These are phyloP conservation scores for Clostera curtula DNA, from an alignment of 2,888 invertebrate genomes.

Conservation along the genomic window DNA sequence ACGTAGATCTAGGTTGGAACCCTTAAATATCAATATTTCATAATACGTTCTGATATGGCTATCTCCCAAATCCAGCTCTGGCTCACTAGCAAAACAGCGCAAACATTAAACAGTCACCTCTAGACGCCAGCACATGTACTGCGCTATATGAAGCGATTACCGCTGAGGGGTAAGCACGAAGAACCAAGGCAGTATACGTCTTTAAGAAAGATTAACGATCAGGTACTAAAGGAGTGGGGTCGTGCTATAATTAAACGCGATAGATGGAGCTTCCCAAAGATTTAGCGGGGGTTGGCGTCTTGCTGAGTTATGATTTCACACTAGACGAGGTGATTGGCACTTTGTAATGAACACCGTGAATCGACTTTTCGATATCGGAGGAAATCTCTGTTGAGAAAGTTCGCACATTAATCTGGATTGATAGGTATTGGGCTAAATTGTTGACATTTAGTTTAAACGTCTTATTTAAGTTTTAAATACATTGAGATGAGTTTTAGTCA, in stretches of 20 bases:
- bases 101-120: conserved; percentile 35
- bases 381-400: conserved; percentile 24
- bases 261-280: conserved; percentile 68
- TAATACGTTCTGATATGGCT: no score
- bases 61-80: conserved; percentile 24
- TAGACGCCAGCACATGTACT: conserved; percentile 30
- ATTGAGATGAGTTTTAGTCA: no score
- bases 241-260: conserved; percentile 72
- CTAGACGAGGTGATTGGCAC: conserved; percentile 64
- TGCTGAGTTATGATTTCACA: conserved; percentile 72
- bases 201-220: conserved; percentile 75
- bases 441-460: not conserved
- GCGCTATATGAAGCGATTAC: conserved; percentile 60
- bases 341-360: conserved; percentile 52
- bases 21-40: no score
- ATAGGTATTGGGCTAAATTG: not conserved
- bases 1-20: no score
- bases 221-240: conserved; percentile 54
- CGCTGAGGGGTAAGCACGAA: conserved; percentile 44
- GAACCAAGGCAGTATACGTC: conserved; percentile 61
- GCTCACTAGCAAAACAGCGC: conserved; percentile 18
- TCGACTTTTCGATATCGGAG: conserved; percentile 38
- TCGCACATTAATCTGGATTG: conserved; percentile 15
- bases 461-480: no score
- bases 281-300: conserved; percentile 64